Evolutionary conservation across 1,140 invertebrate genomes (phyloP), one percentile per base, ranked within the genome.

Genomic region (Drosophila subobscura): DNA sequence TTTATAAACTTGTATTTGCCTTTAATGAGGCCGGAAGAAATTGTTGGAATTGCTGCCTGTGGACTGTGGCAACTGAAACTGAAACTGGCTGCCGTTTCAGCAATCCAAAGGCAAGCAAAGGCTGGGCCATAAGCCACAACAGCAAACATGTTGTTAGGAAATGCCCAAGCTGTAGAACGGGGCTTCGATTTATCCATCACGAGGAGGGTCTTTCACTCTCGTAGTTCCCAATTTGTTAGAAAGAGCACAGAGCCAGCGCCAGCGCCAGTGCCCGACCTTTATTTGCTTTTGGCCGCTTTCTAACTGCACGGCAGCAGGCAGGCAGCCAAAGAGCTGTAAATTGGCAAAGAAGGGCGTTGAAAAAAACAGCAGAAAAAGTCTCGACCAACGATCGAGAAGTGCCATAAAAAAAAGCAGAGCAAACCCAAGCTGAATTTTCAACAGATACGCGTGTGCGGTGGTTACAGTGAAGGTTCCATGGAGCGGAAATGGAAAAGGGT

Each of bases 211-310:
- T 68, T 70, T 70, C 66, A 68, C 66, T 70, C 68, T 68, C 63
- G 41, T 40, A 14, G 6, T 25, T 29, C 57, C 23, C 20, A 54
- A 67, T 29, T 22, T 23, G 60, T 5, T 22, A 33, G 47, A 20
- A 59, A 66, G 81, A 73, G 52, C 68, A 73, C 72, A n/a, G n/a
- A 86, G 77, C 73, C 77, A 60, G 51, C 55, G 58, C 44, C n/a
- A 47, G 49, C 54, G 22, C 1, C 16, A 64, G 22, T 6, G 42
- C 40, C 66, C 75, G 66, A 83, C 83, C 83, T 88, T 86, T 86
- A 88, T 86, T 86, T 86, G 84, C 66, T 66, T 86, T 86, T 83
- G 64, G 61, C 84, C 75, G 83, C 83, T 86, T 86, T 86, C 83
- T 88, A 86, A 75, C 64, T 51, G 71, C 60, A 54, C 61, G 61